Base-by-base conservation (phyloP, 2,888 invertebrate species). In the Tetragonisca angustula region DNA sequence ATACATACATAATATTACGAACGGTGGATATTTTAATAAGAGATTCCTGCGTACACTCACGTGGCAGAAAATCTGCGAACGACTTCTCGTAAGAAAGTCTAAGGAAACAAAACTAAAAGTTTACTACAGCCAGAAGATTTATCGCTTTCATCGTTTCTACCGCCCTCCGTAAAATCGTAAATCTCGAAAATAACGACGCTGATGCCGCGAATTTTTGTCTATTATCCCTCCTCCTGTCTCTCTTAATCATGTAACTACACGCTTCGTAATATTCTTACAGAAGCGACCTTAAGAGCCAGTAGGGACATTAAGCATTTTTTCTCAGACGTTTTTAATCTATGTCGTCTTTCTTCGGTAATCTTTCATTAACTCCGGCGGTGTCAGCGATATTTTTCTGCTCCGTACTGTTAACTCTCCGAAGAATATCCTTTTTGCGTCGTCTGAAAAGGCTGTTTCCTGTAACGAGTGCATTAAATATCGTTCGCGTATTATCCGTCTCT, bases 271-370 rank as follows among this genome's bases (percentile, higher is more conserved):
- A 70, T n/a, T 54, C 36, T 32, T 24, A 52, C 32, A 13, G 27
- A 69, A 69, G 69, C 52, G 27, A 27, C 27, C 21, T 52, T 69
- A 52, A 69, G 52, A 52, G 52, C 65, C 13, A 69, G 69, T 52
- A 43, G 36, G 36, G 36, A 59, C 36, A 56, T 71, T 59, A 59
- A 56, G 24, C 43, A n/a, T 56, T 17, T 59, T 24, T 24, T 36
- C 9, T 3, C 54, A 43, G 56, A 43, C 24, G 43, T 56, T 71
- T 71, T 59, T 71, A 71, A n/a, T 36, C 56, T 19, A 9, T 24
- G 36, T 36, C 56, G 56, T 71, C 56, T 71, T 43, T 71, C 54
- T 43, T 56, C 56, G 43, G 36, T 56, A 32, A 24, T 17, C 56
- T 56, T 59, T 71, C 56, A 56, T 36, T 71, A 71, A 54, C 36